Evolutionary conservation across 64 coral and sea anemone genomes (phyloP), one percentile per base, ranked within the genome.

Genomic region (Stichodactyla helianthus): DNA sequence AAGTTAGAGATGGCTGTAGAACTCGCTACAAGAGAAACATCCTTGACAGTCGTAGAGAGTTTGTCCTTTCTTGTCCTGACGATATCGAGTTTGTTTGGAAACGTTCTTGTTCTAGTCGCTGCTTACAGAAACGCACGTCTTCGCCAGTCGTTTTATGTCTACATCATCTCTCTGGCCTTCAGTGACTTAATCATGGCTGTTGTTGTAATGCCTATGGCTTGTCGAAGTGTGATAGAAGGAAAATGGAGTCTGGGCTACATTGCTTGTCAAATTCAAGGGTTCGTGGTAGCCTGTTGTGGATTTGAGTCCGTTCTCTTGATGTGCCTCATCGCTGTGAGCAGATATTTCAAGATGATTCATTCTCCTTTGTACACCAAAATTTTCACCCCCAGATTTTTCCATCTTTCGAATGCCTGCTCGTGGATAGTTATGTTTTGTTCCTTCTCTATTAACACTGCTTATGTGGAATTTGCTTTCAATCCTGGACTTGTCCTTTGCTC

Each of bases 181-280:
- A 50, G 77, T 18, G 77, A 79, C 77, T 12, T 51, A 0, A 50
- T 79, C 6, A 79, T 79, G 44, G 77, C 77, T 79, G 27, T 13
- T 79, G 27, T 79, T 17, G 28, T 28, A 18, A 50, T 79, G 77
- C 13, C 77, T 15, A 5, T 79, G 13, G 77, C 31, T 35, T 79
- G 77, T 52, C 27, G 12, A 44, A 79, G 77, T 52, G 27, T 18
- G 9, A 16, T 79, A 8, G 28, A 35, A 52, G 77, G 77, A 9
- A 79, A 79, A 50, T 79, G 77, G 77, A 28, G 50, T 79, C 51
- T 79, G 11, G 77, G 77, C 44, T 79, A 15, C 22, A 15, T 79
- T 79, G 11, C 50, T 79, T 79, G 77, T 50, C 77, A 79, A 18
- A 15, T 79, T 79, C 77, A 79, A 79, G 77, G 77, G 4, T 79